Percentiles rank a stretch among this genome's conserved stretches.
Conservation (phyloP, 2,888 invertebrate genomes). For the Hydrotaea cyrtoneurina region DNA sequence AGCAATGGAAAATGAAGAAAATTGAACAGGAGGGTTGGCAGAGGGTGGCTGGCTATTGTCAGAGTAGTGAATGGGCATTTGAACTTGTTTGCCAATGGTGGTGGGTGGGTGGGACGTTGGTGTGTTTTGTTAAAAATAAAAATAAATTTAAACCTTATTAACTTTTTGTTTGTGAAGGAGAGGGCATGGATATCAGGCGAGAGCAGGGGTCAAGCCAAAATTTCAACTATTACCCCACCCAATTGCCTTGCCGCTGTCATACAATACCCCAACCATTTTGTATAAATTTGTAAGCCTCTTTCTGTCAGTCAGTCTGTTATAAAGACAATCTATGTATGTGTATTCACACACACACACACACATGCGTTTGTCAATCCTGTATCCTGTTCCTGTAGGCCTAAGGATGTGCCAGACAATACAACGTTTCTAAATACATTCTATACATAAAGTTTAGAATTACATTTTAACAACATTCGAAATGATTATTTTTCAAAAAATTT, state of each 20-base stretch:
- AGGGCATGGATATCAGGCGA: background rate
- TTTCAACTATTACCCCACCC: slow-evolving; percentile 10
- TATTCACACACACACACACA: background rate
- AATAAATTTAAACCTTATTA: slow-evolving; percentile 48
- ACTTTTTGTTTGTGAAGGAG: background rate
- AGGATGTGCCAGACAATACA: slow-evolving; percentile 2
- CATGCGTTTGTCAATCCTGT: slow-evolving; percentile 1
- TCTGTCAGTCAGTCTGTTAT: background rate
- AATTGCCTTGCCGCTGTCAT: background rate
- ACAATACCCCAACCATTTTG: slow-evolving; percentile 23
- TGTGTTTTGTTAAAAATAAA: slow-evolving; percentile 28
- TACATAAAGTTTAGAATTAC: slow-evolving; percentile 29
- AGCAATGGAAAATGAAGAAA: no score
- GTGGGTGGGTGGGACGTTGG: background rate
- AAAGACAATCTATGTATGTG: background rate
- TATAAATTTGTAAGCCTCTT: slow-evolving; percentile 20
- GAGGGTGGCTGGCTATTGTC: background rate
- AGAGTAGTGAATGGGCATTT: no score
- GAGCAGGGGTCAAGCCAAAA: background rate
- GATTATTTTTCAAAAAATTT: slow-evolving; percentile 26
- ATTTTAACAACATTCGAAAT: slow-evolving; percentile 32
- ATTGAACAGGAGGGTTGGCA: no score
- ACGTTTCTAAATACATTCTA: background rate
- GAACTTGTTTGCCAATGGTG: background rate
- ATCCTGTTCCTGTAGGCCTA: background rate